Conservation (phyloP, 2,797 vertebrate genomes). For the Nothura maculosa region DNA sequence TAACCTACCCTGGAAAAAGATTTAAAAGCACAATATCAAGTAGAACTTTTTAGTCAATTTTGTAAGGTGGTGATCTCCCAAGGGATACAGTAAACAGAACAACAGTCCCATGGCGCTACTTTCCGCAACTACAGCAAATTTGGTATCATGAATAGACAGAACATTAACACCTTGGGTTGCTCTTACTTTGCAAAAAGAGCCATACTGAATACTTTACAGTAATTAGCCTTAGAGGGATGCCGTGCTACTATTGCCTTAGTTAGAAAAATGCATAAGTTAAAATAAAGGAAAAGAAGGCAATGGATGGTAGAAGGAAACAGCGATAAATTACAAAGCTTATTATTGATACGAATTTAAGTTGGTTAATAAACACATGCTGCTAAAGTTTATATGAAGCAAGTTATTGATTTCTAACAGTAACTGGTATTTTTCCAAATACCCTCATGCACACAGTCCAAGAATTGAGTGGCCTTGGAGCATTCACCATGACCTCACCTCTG, state of each 20-base stretch:
- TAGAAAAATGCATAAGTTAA: neutral
- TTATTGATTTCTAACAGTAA: neutral
- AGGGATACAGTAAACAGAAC: constrained; percentile 10
- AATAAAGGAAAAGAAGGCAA: neutral
- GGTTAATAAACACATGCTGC: neutral
- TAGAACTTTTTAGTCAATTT: neutral
- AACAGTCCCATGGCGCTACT: neutral
- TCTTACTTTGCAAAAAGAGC: constrained; percentile 30
- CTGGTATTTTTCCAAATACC: neutral
- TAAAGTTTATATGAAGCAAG: neutral
- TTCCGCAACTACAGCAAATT: constrained; percentile 52
- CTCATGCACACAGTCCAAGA: neutral
- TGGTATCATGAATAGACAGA: constrained; percentile 11
- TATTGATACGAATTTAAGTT: neutral
- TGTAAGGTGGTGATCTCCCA: neutral
- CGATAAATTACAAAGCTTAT: neutral
- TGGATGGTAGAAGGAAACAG: neutral
- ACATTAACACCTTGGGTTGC: neutral
- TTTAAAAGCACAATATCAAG: neutral
- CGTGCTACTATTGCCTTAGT: neutral
- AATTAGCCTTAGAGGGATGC: neutral
- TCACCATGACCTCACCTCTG: neutral
- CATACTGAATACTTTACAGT: neutral
- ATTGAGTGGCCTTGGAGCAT: neutral
- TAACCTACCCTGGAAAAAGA: neutral